These are phyloP conservation scores for Tragopan temminckii DNA, from an alignment of 2,797 vertebrate genomes.

Conservation along the genomic window DNA sequence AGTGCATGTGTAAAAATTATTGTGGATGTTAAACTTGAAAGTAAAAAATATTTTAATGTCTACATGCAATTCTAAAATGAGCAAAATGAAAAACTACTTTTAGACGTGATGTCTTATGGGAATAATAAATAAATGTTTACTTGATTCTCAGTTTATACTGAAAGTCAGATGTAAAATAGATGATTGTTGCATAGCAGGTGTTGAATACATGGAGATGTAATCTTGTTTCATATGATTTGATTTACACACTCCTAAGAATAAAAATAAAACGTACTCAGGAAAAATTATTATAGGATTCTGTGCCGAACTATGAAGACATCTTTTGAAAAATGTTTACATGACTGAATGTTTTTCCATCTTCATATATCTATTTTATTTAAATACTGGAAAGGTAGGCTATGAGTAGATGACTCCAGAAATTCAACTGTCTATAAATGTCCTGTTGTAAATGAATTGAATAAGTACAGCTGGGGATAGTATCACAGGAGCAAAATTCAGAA, in stretches of 20 bases:
- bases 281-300: not conserved
- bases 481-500: not conserved
- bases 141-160: constrained; percentile 58
- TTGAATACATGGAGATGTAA: constrained; percentile 17
- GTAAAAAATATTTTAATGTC: constrained; percentile 50
- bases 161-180: constrained; percentile 7
- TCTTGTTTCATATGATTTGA: constrained; percentile 37
- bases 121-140: constrained; percentile 68
- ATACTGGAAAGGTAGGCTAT: not conserved
- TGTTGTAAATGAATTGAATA: not conserved
- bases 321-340: constrained; percentile 48
- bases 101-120: constrained; percentile 21
- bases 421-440: not conserved
- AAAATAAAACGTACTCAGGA: constrained; percentile 22
- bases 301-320: constrained; percentile 41
- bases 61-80: constrained; percentile 30
- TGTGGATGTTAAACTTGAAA: constrained; percentile 59
- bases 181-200: not conserved
- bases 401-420: not conserved
- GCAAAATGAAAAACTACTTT: constrained; percentile 38
- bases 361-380: constrained; percentile 1
- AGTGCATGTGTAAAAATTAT: constrained; percentile 26
- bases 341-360: constrained; percentile 43
- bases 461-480: not conserved
- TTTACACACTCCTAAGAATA: not conserved